Percentiles rank a stretch among this genome's conserved stretches.
phyloP scores from a whole-genome alignment of 2,888 invertebrate species.

The Drosophila flavopinicola region DNA sequence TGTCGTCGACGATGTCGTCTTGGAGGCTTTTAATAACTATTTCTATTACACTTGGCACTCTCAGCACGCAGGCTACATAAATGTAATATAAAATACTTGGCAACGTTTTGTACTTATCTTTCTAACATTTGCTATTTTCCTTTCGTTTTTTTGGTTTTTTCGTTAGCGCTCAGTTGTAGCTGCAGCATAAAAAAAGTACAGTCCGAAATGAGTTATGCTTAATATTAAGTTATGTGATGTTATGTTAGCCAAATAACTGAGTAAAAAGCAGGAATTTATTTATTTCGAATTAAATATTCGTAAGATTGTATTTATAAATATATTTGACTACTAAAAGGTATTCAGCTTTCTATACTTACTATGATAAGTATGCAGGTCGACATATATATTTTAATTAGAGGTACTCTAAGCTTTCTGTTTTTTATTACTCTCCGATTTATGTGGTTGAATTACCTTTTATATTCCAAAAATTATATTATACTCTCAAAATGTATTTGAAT shows the following conservation, averaged over 20 bases:
- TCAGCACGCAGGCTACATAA: conserved; percentile 62
- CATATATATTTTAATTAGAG: too few species aligned
- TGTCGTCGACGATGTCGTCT: conserved; percentile 54
- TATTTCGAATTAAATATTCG: too few species aligned
- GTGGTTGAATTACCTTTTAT: too few species aligned
- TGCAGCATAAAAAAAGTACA: conserved; percentile 18
- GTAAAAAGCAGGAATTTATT: too few species aligned
- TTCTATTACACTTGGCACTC: conserved; percentile 76
- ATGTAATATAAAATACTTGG: conserved; percentile 63
- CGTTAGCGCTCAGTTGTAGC: neutral
- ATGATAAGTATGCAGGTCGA: too few species aligned
- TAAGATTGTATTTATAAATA: too few species aligned
- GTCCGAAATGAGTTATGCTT: conserved; percentile 6
- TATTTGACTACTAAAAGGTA: too few species aligned
- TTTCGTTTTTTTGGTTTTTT: neutral
- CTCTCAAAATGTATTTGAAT: too few species aligned
- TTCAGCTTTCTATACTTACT: too few species aligned
- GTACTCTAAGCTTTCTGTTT: too few species aligned
- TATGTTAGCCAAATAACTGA: neutral
- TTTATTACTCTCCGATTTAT: too few species aligned
- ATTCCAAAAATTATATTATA: too few species aligned
- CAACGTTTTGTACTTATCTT: conserved; percentile 73
- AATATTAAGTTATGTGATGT: conserved; percentile 8
- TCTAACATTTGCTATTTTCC: conserved; percentile 23
- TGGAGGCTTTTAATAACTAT: conserved; percentile 73